Evolutionary conservation across 1,140 invertebrate species (phyloP).

Genomic region (Hyles euphorbiae): DNA sequence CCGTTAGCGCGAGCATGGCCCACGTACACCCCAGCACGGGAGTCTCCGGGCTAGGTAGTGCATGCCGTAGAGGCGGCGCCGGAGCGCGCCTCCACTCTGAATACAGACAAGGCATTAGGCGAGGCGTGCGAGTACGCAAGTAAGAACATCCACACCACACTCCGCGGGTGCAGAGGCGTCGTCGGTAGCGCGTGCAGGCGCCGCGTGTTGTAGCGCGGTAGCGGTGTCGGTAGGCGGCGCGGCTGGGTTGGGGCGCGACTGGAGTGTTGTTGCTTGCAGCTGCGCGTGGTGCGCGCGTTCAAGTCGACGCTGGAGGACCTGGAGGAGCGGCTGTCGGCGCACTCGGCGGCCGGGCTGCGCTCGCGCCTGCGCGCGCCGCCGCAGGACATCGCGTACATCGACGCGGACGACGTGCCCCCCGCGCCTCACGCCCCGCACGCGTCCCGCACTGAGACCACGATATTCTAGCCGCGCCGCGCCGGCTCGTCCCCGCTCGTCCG

Average conservation of each 20-base stretch:
- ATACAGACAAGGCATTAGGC: constrained; percentile 36
- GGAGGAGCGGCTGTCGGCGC: constrained; percentile 98
- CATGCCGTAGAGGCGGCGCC: constrained; percentile 31
- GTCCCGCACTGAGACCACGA: constrained; percentile 71
- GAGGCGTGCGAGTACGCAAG: constrained; percentile 2
- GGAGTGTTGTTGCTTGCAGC: constrained; percentile 86
- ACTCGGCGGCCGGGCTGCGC: constrained; percentile 97
- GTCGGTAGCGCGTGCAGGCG: constrained; percentile 13
- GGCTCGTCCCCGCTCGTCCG: constrained; percentile 48
- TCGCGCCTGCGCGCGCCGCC: constrained; percentile 91
- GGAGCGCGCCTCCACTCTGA: constrained; percentile 35
- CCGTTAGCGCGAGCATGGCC: constrained; percentile 38
- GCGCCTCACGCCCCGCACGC: constrained; percentile 65
- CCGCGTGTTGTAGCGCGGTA: not conserved
- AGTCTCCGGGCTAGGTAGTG: constrained; percentile 21
- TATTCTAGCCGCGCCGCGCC: constrained; percentile 59
- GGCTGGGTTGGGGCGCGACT: constrained; percentile 21
- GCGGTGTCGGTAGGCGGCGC: constrained; percentile 23
- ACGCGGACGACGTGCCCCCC: constrained; percentile 85
- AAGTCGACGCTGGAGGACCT: constrained; percentile 99
- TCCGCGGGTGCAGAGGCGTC: constrained; percentile 27
- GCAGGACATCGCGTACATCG: constrained; percentile 94
- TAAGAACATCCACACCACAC: constrained; percentile 67
- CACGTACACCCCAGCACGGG: constrained; percentile 24
- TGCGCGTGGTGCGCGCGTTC: constrained; percentile 99